Evolutionary conservation across 2,888 invertebrate species (phyloP).

Genomic region (Drosophila diplacantha): DNA sequence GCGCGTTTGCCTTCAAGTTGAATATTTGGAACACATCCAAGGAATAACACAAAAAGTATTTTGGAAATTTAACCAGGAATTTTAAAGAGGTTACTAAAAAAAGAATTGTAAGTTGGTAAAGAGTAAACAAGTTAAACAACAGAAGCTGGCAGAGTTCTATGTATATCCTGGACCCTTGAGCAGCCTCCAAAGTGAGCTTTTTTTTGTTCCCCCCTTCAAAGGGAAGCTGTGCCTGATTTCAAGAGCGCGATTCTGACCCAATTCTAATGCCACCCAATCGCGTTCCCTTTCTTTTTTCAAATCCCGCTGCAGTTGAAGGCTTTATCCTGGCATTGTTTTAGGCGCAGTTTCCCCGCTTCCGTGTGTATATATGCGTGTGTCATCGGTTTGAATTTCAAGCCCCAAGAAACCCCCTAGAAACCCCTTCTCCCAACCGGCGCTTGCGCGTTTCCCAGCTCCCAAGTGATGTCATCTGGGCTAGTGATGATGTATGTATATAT

Average conservation of each 20-base stretch:
- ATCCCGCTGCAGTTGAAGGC: constrained; percentile 7
- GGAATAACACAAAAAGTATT: constrained; percentile 4
- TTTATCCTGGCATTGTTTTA: constrained; percentile 55
- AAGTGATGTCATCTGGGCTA: constrained; percentile 70
- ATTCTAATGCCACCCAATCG: constrained; percentile 23
- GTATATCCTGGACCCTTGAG: neutral
- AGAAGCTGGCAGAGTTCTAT: neutral
- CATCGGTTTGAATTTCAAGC: constrained; percentile 24
- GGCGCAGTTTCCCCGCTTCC: constrained; percentile 46
- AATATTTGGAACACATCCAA: constrained; percentile 42
- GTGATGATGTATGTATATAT: constrained; percentile 25
- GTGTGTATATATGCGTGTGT: constrained; percentile 59
- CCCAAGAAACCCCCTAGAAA: constrained; percentile 5
- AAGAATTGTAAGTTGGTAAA: constrained; percentile 19
- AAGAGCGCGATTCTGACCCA: constrained; percentile 36
- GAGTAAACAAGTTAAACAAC: neutral
- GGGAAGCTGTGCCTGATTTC: constrained; percentile 8
- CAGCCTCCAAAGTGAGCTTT: constrained; percentile 7
- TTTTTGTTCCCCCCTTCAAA: neutral
- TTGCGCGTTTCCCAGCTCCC: constrained; percentile 53
- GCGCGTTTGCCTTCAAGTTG: constrained; percentile 47
- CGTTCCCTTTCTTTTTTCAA: constrained; percentile 8
- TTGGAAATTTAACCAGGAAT: neutral
- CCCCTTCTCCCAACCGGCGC: constrained; percentile 40
- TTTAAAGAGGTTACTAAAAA: neutral